Evolutionary conservation across 2,797 vertebrate genomes (phyloP), one percentile per base, ranked within the genome.

Genomic region (Diplodus puntazzo): DNA sequence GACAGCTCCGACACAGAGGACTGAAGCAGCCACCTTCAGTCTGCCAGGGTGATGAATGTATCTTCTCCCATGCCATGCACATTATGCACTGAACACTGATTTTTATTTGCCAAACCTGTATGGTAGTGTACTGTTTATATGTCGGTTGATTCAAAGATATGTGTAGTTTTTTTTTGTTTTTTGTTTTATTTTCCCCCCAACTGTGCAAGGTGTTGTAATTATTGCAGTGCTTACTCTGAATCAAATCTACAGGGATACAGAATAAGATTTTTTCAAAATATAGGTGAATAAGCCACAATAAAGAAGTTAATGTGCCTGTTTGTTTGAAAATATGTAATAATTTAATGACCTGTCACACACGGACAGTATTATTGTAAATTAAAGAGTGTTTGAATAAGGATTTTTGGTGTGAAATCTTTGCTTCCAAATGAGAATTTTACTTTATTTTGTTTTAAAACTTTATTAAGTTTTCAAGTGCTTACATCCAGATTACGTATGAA

Each of bases 1-100:
- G 95, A 96, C 78, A 94, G 92, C 79, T 96, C 95, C 1, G 96
- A 95, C 87, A 92, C 92, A 0, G 96, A 96, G 70, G 95, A 95
- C 82, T 96, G 86, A 96, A 16, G 39, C 69, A 27, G 50, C 57
- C 20, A 8, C 17, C 73, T 16, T 34, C 68, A 23, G 62, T 55
- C 30, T 57, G 75, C 71, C 59, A 23, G 77, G 77, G 83, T 73
- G 72, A 89, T 82, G 89, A 92, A 92, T 93, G 88, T 92, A 92
- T 81, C 89, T 91, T 81, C 89, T 87, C 83, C 54, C 89, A 92
- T 84, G 92, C 91, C 92, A 93, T 89, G 89, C 88, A 92, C 92
- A 91, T 92, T 83, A 92, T 93, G 92, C 93, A 95, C 93, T 94
- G 90, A 90, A 83, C 87, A 80, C 81, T 62, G 79, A 84, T 84